Conservation (phyloP, 2,797 vertebrate genomes). For the Ptychadena robeensis region DNA sequence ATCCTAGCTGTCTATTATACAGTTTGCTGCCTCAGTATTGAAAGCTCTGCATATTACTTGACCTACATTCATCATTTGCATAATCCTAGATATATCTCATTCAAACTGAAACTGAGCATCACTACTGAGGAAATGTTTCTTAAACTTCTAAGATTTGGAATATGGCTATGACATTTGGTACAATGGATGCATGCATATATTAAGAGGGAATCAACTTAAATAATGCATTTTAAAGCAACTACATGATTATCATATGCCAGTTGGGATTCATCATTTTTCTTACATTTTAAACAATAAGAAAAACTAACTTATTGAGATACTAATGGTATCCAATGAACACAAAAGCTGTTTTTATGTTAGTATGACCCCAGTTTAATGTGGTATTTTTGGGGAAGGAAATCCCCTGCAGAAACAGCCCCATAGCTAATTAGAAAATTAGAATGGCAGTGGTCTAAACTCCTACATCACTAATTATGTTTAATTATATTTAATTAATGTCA, state of each 20-base stretch:
- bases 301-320: too few relatives aligned
- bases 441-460: too few relatives aligned
- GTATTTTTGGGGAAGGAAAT: too few relatives aligned
- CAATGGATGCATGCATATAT: not conserved
- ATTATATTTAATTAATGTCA: too few relatives aligned
- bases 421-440: too few relatives aligned
- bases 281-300: too few relatives aligned
- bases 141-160: not conserved
- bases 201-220: not conserved
- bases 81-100: not conserved
- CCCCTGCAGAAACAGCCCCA: too few relatives aligned
- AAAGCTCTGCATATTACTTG: not conserved
- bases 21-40: not conserved
- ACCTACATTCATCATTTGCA: not conserved
- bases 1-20: not conserved
- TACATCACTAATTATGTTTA: too few relatives aligned
- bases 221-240: not conserved
- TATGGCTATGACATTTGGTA: not conserved
- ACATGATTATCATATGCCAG: not conserved
- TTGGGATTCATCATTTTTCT: too few relatives aligned
- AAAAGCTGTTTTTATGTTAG: too few relatives aligned
- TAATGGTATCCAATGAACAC: too few relatives aligned
- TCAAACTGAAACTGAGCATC: not conserved
- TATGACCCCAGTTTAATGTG: too few relatives aligned
- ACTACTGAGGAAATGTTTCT: not conserved